Evolutionary conservation across 2,113 vertebrate species (phyloP), one percentile per base, ranked within the genome.

Genomic region (Peromyscus californicus): DNA sequence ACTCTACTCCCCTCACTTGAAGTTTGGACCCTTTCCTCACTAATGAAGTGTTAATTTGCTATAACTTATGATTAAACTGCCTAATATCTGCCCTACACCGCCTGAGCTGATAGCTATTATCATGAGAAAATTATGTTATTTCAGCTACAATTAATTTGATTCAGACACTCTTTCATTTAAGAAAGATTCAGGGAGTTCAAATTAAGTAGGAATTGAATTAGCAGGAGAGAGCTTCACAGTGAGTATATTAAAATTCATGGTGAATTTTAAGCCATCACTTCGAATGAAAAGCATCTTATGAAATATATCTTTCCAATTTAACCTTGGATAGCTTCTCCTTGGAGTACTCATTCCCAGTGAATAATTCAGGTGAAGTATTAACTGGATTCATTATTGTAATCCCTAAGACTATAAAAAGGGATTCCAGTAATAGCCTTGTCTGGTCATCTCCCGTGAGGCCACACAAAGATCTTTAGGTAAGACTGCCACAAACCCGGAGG

Each of bases 201-300:
- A 97, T 92, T 95, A 96, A 93, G 83, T 69, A 96, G 45, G 61
- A 97, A 97, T 33, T 91, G 39, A 79, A 95, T 97, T 92, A 97
- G 42, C 42, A 93, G 59, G 26, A 95, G 93, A 80, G 93, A 97
- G 70, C 90, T 79, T 74, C 72, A 74, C 65, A 51, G 75, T 84
- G 74, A 45, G 51, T 74, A 91, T 69, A 97, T 97, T 97, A 96
- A 97, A 98, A 97, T 97, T 93, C 90, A 97, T 79, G 51, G 24
- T 94, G 39, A 96, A 97, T 97, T 97, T 98, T 69, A 95, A 94
- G 84, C 91, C 91, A 95, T 90, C 90, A 84, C 65, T 72, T 61
- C 45, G 33, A 97, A 93, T 93, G 88, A 93, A 95, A 95, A 94
- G 67, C 36, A 89, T 89, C 91, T 95, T 95, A 87, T 91, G 89